Conservation (phyloP, 2,888 invertebrate species). For the Papilio gigon region DNA sequence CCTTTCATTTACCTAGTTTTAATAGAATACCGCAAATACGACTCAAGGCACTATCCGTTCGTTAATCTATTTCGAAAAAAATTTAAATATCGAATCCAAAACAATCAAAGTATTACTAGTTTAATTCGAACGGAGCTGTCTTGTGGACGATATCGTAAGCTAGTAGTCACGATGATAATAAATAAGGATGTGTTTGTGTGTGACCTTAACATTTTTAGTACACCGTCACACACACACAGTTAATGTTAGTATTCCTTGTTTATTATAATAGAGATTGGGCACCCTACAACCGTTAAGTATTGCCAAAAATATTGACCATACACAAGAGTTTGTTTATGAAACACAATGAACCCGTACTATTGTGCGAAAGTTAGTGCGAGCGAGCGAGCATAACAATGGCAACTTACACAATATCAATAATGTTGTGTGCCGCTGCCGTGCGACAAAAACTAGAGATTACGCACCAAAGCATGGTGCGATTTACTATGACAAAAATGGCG, state of each 20-base stretch:
- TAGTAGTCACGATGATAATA: too few relatives aligned
- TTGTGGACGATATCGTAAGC: background rate
- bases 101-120: background rate
- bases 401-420: conserved; percentile 69
- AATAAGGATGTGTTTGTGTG: too few relatives aligned
- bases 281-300: conserved; percentile 44
- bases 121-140: background rate
- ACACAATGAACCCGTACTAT: conserved; percentile 63
- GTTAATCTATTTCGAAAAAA: background rate
- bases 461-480: conserved; percentile 58
- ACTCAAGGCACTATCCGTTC: background rate
- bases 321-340: conserved; percentile 73
- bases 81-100: background rate
- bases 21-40: conserved; percentile 49
- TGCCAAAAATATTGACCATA: conserved; percentile 61
- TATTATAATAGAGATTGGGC: too few relatives aligned
- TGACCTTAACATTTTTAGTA: too few relatives aligned
- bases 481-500: conserved; percentile 67
- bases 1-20: conserved; percentile 73
- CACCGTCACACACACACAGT: too few relatives aligned
- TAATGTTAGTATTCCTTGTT: too few relatives aligned
- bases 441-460: conserved; percentile 62
- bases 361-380: conserved; percentile 60
- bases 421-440: conserved; percentile 62
- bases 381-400: conserved; percentile 63